A percentile compares a stretch with the other conserved stretches of the same genome.
phyloP scores from a whole-genome alignment of 2,888 invertebrate genomes.

The Pseudoips prasinana region DNA sequence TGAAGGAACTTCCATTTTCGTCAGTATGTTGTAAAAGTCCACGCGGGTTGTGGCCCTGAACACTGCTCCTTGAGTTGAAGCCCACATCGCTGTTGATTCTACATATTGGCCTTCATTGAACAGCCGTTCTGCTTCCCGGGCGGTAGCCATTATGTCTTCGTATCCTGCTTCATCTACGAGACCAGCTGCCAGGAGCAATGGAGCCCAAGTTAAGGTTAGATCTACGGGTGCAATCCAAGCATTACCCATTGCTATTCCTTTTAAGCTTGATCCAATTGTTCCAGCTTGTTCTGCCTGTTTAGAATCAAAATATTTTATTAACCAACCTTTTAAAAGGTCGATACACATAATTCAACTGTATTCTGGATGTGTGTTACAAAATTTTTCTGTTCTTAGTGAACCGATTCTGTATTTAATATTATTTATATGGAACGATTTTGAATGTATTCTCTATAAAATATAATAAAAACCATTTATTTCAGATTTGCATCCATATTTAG shows the following conservation, averaged over 20 bases:
- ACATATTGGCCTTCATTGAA: conserved; percentile 81
- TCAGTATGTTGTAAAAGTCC: conserved; percentile 92
- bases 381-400: too few relatives aligned
- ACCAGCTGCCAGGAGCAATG: conserved; percentile 87
- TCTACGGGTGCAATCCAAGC: conserved; percentile 95
- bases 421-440: too few relatives aligned
- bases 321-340: too few relatives aligned
- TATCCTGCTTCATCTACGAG: conserved; percentile 87
- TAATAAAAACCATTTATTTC: too few relatives aligned
- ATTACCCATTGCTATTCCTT: conserved; percentile 92
- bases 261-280: conserved; percentile 85
- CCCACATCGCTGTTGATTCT: conserved; percentile 85
- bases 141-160: conserved; percentile 79
- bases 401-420: too few relatives aligned
- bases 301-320: conserved; percentile 3
- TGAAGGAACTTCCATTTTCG: conserved; percentile 53
- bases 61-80: conserved; percentile 83
- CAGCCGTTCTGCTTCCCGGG: conserved; percentile 78
- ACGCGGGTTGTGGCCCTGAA: conserved; percentile 83
- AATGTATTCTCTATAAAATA: too few relatives aligned
- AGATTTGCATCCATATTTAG: too few relatives aligned
- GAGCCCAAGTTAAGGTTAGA: conserved; percentile 91
- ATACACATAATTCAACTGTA: too few relatives aligned
- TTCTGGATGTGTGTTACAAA: conserved; percentile 3
- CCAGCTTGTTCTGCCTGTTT: conserved; percentile 83